phyloP scores from a whole-genome alignment of 2,113 vertebrate species.

The Pristiophorus japonicus region DNA sequence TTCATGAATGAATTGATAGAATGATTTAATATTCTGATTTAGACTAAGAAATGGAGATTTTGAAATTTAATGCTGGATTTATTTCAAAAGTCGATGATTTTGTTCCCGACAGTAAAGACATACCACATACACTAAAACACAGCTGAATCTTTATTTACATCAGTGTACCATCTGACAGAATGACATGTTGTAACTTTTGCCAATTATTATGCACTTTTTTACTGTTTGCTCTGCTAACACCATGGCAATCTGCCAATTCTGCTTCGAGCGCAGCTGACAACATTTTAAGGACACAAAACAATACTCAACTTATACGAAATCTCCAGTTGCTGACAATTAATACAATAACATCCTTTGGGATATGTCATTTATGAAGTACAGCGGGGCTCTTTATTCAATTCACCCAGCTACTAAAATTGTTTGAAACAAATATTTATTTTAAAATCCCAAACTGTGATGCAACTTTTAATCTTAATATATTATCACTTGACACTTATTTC shows the following conservation, averaged over 20 bases:
- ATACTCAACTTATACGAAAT: background rate
- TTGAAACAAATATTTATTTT: background rate
- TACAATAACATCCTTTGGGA: background rate
- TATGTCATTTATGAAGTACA: background rate
- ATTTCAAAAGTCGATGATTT: background rate
- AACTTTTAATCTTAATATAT: background rate
- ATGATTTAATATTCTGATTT: no score
- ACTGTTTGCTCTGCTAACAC: background rate
- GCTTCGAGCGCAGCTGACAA: background rate
- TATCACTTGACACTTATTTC: background rate
- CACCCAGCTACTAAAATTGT: background rate
- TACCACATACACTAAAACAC: background rate
- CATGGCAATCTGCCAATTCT: background rate
- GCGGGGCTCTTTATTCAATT: background rate
- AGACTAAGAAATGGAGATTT: no score
- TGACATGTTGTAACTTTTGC: background rate
- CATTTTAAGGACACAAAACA: constrained; percentile 1
- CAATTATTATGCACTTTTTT: background rate
- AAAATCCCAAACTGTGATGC: background rate
- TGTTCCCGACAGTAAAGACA: background rate
- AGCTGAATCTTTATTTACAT: background rate
- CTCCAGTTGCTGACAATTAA: background rate
- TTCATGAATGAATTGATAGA: no score
- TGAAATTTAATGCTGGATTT: background rate
- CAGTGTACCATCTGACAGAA: background rate